phyloP scores from a whole-genome alignment of 2,797 vertebrate species.

The Mastacembelus armatus region DNA sequence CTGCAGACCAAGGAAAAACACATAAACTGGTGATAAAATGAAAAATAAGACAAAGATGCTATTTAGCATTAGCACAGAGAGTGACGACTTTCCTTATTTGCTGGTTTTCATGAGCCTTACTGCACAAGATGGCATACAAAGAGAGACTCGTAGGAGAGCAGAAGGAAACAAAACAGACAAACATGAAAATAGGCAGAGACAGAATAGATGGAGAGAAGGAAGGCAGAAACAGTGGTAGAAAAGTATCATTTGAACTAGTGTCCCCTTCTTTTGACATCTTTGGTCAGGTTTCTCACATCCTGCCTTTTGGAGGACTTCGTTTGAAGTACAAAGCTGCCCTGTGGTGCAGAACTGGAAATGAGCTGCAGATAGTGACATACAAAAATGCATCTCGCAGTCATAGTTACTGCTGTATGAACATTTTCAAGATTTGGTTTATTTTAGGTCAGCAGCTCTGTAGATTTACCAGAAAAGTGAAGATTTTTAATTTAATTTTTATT shows the following conservation, averaged over 20 bases:
- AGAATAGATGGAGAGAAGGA: conserved; percentile 26
- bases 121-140: neutral
- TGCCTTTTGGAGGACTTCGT: conserved; percentile 35
- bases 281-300: conserved; percentile 41
- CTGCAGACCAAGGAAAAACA: conserved; percentile 12
- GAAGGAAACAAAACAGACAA: conserved; percentile 6
- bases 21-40: neutral
- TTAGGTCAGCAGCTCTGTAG: conserved; percentile 44
- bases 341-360: conserved; percentile 49
- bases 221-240: conserved; percentile 38
- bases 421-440: conserved; percentile 56
- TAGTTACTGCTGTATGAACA: conserved; percentile 17
- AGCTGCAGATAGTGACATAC: conserved; percentile 42
- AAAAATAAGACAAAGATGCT: neutral
- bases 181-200: conserved; percentile 15
- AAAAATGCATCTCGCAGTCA: conserved; percentile 47
- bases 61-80: conserved; percentile 6
- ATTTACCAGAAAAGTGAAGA: neutral
- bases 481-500: conserved; percentile 1
- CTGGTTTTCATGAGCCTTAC: neutral
- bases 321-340: conserved; percentile 52
- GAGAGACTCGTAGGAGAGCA: conserved; percentile 25
- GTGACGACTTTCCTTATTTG: neutral
- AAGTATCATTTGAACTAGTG: conserved; percentile 41
- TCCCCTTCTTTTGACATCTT: conserved; percentile 42